phyloP scores from a whole-genome alignment of 2,797 vertebrate species.

The Tauraco hartlaubi region DNA sequence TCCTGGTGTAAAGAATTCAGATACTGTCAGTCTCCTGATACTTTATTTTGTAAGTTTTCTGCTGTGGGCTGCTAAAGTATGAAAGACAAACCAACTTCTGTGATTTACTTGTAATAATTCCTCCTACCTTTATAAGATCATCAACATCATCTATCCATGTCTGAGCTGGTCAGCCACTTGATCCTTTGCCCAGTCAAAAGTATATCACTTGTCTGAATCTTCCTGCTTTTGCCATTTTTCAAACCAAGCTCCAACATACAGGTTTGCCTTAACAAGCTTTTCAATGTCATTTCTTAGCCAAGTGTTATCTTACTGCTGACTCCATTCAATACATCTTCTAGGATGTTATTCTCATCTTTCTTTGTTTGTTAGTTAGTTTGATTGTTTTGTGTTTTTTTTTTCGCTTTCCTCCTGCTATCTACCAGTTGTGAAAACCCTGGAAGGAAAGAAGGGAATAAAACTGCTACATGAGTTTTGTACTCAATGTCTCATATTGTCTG shows the following conservation, averaged over 20 bases:
- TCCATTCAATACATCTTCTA: constrained; percentile 11
- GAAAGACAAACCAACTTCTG: constrained; percentile 4
- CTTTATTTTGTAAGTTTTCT: background rate
- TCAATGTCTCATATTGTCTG: background rate
- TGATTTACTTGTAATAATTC: constrained; percentile 25
- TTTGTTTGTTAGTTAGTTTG: background rate
- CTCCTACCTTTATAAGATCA: background rate
- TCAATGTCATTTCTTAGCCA: constrained; percentile 34
- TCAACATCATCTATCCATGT: background rate
- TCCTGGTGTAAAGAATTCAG: background rate
- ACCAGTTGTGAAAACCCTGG: background rate
- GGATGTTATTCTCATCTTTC: constrained; percentile 1
- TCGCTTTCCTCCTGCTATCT: background rate
- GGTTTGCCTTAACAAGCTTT: constrained; percentile 33
- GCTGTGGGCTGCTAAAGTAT: background rate
- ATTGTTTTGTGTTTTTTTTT: background rate
- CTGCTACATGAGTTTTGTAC: background rate
- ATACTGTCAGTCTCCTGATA: background rate
- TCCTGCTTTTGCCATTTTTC: constrained; percentile 30
- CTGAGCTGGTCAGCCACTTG: constrained; percentile 10
- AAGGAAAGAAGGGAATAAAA: background rate
- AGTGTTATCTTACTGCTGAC: background rate
- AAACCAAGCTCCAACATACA: background rate
- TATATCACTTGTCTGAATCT: constrained; percentile 6
- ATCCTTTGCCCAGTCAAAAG: constrained; percentile 17